A percentile compares a stretch with the other conserved stretches of the same genome.
phyloP scores from a whole-genome alignment of 2,888 invertebrate species.

The Helleia helle region DNA sequence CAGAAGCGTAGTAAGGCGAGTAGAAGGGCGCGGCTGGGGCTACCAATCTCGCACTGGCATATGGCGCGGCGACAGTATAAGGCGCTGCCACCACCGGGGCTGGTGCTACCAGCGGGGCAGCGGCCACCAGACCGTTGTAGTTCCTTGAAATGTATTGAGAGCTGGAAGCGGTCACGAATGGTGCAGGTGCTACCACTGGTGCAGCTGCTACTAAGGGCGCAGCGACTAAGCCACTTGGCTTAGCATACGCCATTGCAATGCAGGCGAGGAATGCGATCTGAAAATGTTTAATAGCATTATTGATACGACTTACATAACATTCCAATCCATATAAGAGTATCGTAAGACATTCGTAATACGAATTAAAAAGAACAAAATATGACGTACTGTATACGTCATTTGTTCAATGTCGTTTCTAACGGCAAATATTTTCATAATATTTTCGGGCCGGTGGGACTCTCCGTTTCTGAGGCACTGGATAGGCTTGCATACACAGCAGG shows the following conservation, averaged over 20 bases:
- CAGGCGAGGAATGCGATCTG: slow-evolving; percentile 50
- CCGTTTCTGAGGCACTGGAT: too few relatives aligned
- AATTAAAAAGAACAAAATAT: too few relatives aligned
- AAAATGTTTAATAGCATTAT: too few relatives aligned
- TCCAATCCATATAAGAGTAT: too few relatives aligned
- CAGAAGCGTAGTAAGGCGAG: slow-evolving; percentile 28
- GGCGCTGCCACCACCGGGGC: slow-evolving; percentile 46
- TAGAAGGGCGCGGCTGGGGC: slow-evolving; percentile 19
- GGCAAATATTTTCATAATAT: too few relatives aligned
- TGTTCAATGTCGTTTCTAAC: too few relatives aligned
- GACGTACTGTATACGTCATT: too few relatives aligned
- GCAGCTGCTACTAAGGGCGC: slow-evolving; percentile 36
- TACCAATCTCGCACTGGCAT: background rate
- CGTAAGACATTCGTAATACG: too few relatives aligned
- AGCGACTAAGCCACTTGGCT: slow-evolving; percentile 28
- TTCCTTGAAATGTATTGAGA: slow-evolving; percentile 77
- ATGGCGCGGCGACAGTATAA: slow-evolving; percentile 29
- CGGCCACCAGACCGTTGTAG: slow-evolving; percentile 64
- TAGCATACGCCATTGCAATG: slow-evolving; percentile 43
- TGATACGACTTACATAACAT: too few relatives aligned
- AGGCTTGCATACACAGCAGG: too few relatives aligned
- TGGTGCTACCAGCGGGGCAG: slow-evolving; percentile 61
- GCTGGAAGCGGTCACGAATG: slow-evolving; percentile 78
- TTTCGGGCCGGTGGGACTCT: too few relatives aligned
- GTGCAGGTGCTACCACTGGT: slow-evolving; percentile 52